Conservation (phyloP, 2,113 vertebrate species). For the Bos indicus region DNA sequence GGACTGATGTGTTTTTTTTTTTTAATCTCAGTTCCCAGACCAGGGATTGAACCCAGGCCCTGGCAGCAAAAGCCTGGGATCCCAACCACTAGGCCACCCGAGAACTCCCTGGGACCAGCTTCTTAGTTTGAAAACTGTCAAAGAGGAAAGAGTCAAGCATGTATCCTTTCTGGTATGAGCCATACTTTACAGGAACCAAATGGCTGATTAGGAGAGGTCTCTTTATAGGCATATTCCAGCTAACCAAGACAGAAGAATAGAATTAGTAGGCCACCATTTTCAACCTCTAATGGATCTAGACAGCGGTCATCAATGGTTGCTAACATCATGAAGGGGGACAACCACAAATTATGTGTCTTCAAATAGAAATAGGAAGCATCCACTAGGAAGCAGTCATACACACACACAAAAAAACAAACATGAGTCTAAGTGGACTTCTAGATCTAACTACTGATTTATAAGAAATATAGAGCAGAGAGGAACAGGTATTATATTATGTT, state of each 20-base stretch:
- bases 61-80: neutral
- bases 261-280: neutral
- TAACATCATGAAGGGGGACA: neutral
- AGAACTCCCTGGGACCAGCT: neutral
- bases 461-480: neutral
- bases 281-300: neutral
- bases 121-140: neutral
- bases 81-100: neutral
- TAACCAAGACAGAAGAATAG: neutral
- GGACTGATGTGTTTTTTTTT: neutral
- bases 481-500: neutral
- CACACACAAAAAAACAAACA: neutral
- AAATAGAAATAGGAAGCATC: neutral
- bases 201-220: neutral
- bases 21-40: neutral
- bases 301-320: neutral
- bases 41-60: neutral
- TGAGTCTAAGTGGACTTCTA: neutral
- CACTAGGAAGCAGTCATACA: neutral
- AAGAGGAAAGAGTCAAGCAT: neutral
- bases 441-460: neutral
- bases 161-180: neutral
- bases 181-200: neutral
- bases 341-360: neutral
- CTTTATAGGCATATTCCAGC: neutral